A percentile compares a stretch with the other conserved stretches of the same genome.
Evolutionary conservation across 2,113 vertebrate genomes (phyloP).

Genomic region (Passer domesticus): DNA sequence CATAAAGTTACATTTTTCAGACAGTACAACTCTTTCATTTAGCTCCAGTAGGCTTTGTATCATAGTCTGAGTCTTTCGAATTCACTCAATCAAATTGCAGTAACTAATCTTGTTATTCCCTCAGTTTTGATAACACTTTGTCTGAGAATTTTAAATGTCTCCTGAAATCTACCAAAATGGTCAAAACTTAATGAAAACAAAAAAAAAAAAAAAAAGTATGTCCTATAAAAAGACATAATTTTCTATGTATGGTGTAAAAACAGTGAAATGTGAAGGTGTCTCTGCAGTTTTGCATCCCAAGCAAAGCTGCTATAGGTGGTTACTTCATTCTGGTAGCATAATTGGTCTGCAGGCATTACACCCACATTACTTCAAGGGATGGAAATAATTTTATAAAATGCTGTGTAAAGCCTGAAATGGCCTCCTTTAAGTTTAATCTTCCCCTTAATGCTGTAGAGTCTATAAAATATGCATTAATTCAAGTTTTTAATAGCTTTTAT

Average conservation of each 20-base stretch:
- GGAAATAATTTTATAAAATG: slow-evolving; percentile 73
- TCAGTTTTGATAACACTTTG: neutral
- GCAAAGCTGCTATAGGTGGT: slow-evolving; percentile 7
- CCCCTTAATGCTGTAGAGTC: slow-evolving; percentile 63
- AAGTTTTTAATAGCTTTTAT: slow-evolving; percentile 74
- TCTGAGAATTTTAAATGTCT: neutral
- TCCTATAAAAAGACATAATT: neutral
- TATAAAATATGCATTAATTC: slow-evolving; percentile 78
- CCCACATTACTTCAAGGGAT: slow-evolving; percentile 35
- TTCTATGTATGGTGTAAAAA: neutral
- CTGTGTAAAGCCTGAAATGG: slow-evolving; percentile 65
- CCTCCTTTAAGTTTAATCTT: slow-evolving; percentile 76
- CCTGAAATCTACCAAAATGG: neutral
- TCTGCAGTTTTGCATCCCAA: slow-evolving; percentile 25
- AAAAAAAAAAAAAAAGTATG: too few relatives aligned
- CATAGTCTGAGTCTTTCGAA: neutral
- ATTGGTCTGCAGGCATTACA: slow-evolving; percentile 70
- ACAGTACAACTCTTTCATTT: neutral
- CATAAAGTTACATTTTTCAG: neutral
- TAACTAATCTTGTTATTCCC: neutral
- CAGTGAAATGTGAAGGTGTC: neutral
- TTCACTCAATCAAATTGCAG: neutral
- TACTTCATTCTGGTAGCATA: slow-evolving; percentile 38
- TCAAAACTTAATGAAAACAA: neutral
- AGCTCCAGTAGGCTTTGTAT: neutral